These are phyloP conservation scores for Drosophila subsilvestris DNA, from an alignment of 2,888 invertebrate species.

Conservation along the genomic window DNA sequence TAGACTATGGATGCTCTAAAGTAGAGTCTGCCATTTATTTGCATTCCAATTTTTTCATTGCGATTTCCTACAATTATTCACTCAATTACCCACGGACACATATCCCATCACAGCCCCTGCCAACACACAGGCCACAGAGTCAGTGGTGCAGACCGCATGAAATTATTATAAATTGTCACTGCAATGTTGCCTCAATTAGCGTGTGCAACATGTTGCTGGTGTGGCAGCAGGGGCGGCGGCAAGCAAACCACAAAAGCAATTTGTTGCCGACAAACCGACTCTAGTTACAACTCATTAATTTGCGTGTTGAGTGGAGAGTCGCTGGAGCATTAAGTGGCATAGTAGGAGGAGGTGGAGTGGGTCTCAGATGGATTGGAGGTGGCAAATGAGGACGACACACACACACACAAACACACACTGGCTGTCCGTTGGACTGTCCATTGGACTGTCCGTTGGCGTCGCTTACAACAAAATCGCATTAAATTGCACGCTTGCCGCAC, in stretches of 20 bases:
- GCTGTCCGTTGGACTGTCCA: constrained; percentile 28
- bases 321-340: constrained; percentile 52
- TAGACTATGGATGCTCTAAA: too few relatives aligned
- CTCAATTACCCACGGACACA: constrained; percentile 15
- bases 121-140: constrained; percentile 21
- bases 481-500: constrained; percentile 60
- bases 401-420: constrained; percentile 5
- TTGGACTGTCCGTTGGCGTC: constrained; percentile 54
- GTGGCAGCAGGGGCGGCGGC: constrained; percentile 4
- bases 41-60: constrained; percentile 7
- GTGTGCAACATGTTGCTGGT: constrained; percentile 60
- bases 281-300: constrained; percentile 64
- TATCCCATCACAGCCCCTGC: constrained; percentile 2
- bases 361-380: constrained; percentile 21
- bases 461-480: constrained; percentile 65
- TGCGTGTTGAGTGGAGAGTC: constrained; percentile 58
- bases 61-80: constrained; percentile 24
- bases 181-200: constrained; percentile 56
- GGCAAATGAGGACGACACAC: constrained; percentile 26
- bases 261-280: constrained; percentile 33
- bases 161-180: constrained; percentile 39
- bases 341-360: background rate
- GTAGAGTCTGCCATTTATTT: background rate
- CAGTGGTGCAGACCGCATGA: constrained; percentile 16
- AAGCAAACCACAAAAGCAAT: constrained; percentile 37